A percentile compares a stretch with the other conserved stretches of the same genome.
phyloP scores from a whole-genome alignment of 2,113 vertebrate species.

The Aptenodytes patagonicus region DNA sequence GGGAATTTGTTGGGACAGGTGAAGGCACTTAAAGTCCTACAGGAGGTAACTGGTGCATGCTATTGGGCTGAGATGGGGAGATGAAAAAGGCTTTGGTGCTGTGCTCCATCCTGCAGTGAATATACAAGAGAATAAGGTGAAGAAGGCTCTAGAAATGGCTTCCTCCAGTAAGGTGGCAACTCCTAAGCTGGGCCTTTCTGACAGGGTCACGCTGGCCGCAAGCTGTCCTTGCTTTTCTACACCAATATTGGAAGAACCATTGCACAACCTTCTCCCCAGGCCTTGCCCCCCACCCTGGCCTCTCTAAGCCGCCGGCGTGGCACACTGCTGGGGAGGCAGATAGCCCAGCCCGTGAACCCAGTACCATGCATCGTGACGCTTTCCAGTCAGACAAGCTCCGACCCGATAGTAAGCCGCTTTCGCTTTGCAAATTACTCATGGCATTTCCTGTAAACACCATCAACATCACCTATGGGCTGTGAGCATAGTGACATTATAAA shows the following conservation, averaged over 20 bases:
- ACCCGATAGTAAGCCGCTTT: not conserved
- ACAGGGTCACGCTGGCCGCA: accelerated
- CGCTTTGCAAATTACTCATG: not conserved
- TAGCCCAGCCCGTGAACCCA: not conserved
- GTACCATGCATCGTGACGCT: not conserved
- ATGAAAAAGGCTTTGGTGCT: not conserved
- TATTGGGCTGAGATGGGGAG: not conserved
- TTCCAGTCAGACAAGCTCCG: constrained; percentile 17
- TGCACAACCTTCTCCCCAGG: not conserved
- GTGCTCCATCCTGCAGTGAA: not conserved
- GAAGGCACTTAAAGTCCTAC: not conserved
- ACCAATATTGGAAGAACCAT: not conserved
- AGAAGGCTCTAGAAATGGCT: not conserved
- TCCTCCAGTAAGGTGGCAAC: not conserved
- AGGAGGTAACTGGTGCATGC: not conserved
- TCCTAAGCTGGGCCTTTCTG: not conserved
- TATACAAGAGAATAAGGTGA: not conserved
- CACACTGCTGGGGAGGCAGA: not conserved
- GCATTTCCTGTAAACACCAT: constrained; percentile 62
- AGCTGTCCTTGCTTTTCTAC: not conserved
- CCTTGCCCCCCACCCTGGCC: not conserved
- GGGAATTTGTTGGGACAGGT: not conserved
- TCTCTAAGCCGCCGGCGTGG: not conserved
- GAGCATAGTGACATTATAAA: constrained; percentile 11
- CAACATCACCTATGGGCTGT: not conserved